Conservation (phyloP, 2,113 vertebrate genomes). For the Callaeas wilsoni region DNA sequence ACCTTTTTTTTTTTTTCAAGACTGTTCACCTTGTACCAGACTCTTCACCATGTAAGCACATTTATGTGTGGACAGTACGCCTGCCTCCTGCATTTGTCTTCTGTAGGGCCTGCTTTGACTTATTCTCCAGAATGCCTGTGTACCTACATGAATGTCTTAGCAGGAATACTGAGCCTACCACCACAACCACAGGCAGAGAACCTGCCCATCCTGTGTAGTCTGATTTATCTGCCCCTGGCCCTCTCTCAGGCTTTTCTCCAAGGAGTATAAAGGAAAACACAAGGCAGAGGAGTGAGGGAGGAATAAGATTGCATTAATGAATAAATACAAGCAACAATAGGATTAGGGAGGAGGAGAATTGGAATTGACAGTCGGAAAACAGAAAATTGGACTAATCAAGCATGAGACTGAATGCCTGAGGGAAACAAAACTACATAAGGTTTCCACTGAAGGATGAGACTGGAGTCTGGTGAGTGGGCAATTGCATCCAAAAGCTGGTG, state of each 20-base stretch:
- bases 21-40: not conserved
- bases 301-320: not conserved
- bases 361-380: not conserved
- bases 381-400: not conserved
- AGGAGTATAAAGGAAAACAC: not conserved
- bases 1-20: not conserved
- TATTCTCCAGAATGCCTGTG: not conserved
- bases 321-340: not conserved
- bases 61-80: not conserved
- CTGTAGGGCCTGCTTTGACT: not conserved
- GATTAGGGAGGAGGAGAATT: not conserved
- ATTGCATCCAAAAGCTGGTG: not conserved
- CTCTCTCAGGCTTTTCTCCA: not conserved
- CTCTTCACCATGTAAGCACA: not conserved
- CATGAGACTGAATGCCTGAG: not conserved
- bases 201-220: not conserved
- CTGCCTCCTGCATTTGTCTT: not conserved
- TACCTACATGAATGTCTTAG: fast-evolving
- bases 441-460: not conserved
- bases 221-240: not conserved
- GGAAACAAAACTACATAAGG: not conserved
- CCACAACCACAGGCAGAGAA: not conserved
- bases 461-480: not conserved
- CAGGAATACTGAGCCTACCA: not conserved
- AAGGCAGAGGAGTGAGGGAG: not conserved